Percentiles rank a stretch among this genome's conserved stretches.
These are phyloP conservation scores for Acinonyx jubatus DNA, from an alignment of 2,113 vertebrate species.

Conservation along the genomic window DNA sequence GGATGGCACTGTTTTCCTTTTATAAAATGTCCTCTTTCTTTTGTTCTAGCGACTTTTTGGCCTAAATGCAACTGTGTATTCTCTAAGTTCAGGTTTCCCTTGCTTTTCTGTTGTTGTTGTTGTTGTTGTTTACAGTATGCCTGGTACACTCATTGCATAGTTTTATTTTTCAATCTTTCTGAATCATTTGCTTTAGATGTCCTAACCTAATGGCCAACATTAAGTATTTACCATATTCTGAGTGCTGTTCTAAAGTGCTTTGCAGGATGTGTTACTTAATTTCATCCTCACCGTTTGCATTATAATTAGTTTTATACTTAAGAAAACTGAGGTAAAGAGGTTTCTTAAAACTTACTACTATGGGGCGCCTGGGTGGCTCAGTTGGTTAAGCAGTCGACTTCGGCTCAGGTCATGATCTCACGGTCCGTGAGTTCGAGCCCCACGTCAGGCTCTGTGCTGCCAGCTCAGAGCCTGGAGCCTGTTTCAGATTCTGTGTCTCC, in stretches of 20 bases:
- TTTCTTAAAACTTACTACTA: neutral
- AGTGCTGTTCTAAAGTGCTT: neutral
- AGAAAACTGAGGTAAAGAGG: neutral
- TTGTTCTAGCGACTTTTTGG: neutral
- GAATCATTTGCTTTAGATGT: no score
- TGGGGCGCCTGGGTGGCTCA: no score
- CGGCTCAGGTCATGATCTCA: no score
- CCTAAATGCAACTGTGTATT: neutral
- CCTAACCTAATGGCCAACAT: neutral
- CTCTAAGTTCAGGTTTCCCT: neutral
- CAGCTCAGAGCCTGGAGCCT: no score
- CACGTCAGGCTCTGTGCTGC: rapidly evolving
- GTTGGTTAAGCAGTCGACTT: no score
- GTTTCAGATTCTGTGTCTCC: no score
- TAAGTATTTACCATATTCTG: neutral
- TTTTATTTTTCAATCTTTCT: neutral
- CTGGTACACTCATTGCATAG: neutral
- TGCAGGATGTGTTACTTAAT: neutral
- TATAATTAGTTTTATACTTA: neutral
- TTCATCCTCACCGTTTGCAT: neutral
- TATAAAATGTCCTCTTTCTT: neutral
- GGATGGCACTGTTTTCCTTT: neutral
- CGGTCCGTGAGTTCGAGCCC: no score
- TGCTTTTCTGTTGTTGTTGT: neutral
- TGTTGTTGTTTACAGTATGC: neutral